Percentiles rank a stretch among this genome's conserved stretches.
These are phyloP conservation scores for Rhynchophorus ferrugineus DNA, from an alignment of 1,140 invertebrate genomes.

Conservation along the genomic window DNA sequence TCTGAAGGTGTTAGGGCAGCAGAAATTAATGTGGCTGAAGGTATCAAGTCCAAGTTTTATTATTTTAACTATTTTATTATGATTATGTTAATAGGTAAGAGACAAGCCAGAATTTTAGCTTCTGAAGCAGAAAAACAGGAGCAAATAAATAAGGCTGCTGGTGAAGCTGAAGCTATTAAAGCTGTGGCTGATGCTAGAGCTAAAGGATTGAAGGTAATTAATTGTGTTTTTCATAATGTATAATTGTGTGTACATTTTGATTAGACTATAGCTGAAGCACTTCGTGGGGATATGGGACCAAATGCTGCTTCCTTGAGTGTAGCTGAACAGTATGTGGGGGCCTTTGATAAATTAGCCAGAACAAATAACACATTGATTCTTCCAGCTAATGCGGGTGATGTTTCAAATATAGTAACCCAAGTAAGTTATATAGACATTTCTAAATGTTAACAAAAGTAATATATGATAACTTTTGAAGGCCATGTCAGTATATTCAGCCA, in stretches of 20 bases:
- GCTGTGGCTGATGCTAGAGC: constrained; percentile 79
- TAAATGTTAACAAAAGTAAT: no score
- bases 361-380: constrained; percentile 91
- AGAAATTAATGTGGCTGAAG: constrained; percentile 96
- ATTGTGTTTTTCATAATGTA: neutral
- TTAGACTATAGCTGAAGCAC: constrained; percentile 60
- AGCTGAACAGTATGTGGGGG: constrained; percentile 91
- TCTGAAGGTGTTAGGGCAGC: constrained; percentile 92
- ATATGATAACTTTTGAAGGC: no score
- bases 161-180: constrained; percentile 81
- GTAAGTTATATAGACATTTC: constrained; percentile 42
- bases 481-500: constrained; percentile 60
- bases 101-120: constrained; percentile 83
- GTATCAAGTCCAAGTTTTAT: constrained; percentile 36
- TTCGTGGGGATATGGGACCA: constrained; percentile 55
- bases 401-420: constrained; percentile 76
- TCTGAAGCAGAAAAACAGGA: constrained; percentile 83
- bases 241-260: neutral
- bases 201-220: constrained; percentile 57
- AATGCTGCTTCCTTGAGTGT: constrained; percentile 87
- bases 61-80: neutral
- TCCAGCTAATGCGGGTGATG: constrained; percentile 83
- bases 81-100: constrained; percentile 47
- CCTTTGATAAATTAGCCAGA: constrained; percentile 89
- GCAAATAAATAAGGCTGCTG: constrained; percentile 78